These are phyloP conservation scores for Sphaerodactylus townsendi DNA, from an alignment of 2,113 vertebrate species.

Conservation along the genomic window DNA sequence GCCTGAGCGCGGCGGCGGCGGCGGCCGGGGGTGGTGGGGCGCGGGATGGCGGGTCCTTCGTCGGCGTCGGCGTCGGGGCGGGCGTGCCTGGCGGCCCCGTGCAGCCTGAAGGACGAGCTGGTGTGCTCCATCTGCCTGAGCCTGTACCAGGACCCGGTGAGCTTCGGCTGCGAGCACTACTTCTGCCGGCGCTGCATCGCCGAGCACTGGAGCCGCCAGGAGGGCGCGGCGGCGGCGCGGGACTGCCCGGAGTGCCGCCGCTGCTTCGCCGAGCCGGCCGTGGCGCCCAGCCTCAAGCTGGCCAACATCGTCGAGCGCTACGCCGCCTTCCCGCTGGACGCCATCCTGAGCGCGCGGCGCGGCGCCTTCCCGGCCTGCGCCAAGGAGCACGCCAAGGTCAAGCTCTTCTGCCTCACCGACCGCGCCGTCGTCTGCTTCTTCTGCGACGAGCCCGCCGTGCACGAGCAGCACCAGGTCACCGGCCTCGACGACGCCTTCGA, in stretches of 20 bases:
- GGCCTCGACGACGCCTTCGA: slow-evolving; percentile 94
- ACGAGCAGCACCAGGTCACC: slow-evolving; percentile 97
- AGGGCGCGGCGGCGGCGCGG: slow-evolving; percentile 82
- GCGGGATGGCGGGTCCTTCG: slow-evolving; percentile 23
- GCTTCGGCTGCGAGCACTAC: slow-evolving; percentile 96
- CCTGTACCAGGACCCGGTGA: slow-evolving; percentile 97
- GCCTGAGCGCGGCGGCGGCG: too few relatives aligned
- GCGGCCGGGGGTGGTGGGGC: neutral
- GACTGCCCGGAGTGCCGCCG: slow-evolving; percentile 97
- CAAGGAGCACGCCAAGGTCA: slow-evolving; percentile 97
- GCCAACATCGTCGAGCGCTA: slow-evolving; percentile 98
- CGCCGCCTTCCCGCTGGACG: slow-evolving; percentile 93
- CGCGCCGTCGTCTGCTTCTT: slow-evolving; percentile 96
- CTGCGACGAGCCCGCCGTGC: slow-evolving; percentile 92
- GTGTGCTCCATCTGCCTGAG: slow-evolving; percentile 98
- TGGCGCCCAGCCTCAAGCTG: slow-evolving; percentile 95
- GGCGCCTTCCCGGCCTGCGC: slow-evolving; percentile 67
- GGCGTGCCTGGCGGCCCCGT: slow-evolving; percentile 81
- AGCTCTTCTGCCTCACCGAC: slow-evolving; percentile 97
- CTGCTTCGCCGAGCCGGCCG: slow-evolving; percentile 88
- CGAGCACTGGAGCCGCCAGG: slow-evolving; percentile 95
- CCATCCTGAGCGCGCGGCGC: slow-evolving; percentile 86
- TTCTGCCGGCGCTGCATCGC: slow-evolving; percentile 98
- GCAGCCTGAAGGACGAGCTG: slow-evolving; percentile 97
- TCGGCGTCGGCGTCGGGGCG: slow-evolving; percentile 33